Base-by-base conservation (phyloP, 1,140 invertebrate genomes). In the Leptinotarsa undecemlineata region DNA sequence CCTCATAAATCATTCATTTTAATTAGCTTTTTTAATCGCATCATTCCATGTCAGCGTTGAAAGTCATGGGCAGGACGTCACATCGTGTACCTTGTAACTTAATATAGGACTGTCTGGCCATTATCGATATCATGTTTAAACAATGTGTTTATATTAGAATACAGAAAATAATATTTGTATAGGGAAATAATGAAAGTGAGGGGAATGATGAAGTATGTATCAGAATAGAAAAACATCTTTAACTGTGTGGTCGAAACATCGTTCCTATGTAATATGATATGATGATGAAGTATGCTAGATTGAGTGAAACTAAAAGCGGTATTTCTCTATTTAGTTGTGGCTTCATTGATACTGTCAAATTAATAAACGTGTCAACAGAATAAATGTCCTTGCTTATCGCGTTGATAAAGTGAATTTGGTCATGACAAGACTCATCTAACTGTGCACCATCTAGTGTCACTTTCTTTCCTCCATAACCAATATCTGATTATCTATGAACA, bases 31-130 rank as follows among this genome's bases (percentile, higher is more conserved):
- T 64, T 20, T 14, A 64, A 64, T 19, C 26, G 63, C 63, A 64
- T 64, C 63, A 64, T 64, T 20, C 20, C 14, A 64, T 64, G 63
- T 64, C 63, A 21, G 21, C 20, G 20, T 64, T n/a, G 17, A 57
- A 57, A 57, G 51, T 57, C 17, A 57, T 57, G 51, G 2, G 19
- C 63, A 64, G 26, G 15, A 64, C 63, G 19, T 64, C 63, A 33
- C 63, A 64, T 64, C 63, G 26, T 64, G 63, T 64, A 64, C 63
- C 63, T 64, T 64, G 63, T 64, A 64, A 64, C 63, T 64, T 20
- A 33, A 64, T 64, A 19, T 20, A 64, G 33, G 8, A 42, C 33
- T 42, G 33, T 42, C 26, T 20, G 20, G 63, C 63, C 63, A 64
- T 64, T 64, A 64, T 64, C 63, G 63, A 64, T 64, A 64, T 64